A percentile compares a stretch with the other conserved stretches of the same genome.
Evolutionary conservation across 2,888 invertebrate species (phyloP).

Genomic region (Diogma glabrata): DNA sequence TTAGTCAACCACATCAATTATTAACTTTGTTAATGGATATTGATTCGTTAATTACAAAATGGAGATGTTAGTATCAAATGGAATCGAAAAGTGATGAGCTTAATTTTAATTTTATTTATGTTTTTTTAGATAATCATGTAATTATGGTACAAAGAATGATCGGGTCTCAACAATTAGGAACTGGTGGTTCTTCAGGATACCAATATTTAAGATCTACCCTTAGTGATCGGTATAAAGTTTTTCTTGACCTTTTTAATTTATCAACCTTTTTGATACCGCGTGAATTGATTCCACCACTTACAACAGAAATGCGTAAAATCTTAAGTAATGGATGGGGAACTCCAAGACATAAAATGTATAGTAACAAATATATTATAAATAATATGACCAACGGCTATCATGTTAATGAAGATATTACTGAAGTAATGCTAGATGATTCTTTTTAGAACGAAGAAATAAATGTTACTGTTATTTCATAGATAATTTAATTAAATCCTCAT

Average conservation of each 20-base stretch:
- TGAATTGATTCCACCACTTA: slow-evolving; percentile 66
- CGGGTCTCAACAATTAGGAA: slow-evolving; percentile 89
- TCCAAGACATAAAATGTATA: slow-evolving; percentile 2
- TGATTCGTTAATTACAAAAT: slow-evolving; percentile 95
- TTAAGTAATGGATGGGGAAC: slow-evolving; percentile 4
- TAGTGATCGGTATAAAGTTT: slow-evolving; percentile 97
- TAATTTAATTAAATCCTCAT: too few relatives aligned
- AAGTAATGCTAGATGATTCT: too few relatives aligned
- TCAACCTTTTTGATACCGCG: slow-evolving; percentile 94
- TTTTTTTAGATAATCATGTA: slow-evolving; percentile 85
- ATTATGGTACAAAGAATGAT: slow-evolving; percentile 99
- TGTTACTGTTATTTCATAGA: too few relatives aligned
- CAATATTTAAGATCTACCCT: slow-evolving; percentile 93
- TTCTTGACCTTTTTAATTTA: slow-evolving; percentile 92
- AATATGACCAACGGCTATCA: too few relatives aligned
- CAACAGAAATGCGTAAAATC: slow-evolving; percentile 1
- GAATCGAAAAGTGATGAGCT: too few relatives aligned
- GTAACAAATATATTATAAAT: too few relatives aligned
- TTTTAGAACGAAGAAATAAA: too few relatives aligned
- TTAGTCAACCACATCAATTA: slow-evolving; percentile 95
- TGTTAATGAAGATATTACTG: too few relatives aligned
- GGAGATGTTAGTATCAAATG: slow-evolving; percentile 71
- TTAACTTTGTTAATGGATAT: slow-evolving; percentile 93
- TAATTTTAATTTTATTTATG: slow-evolving; percentile 4
- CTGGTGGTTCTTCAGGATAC: slow-evolving; percentile 97